Base-by-base conservation (phyloP, 2,888 invertebrate genomes). In the Caenorhabditis zanzibari region DNA sequence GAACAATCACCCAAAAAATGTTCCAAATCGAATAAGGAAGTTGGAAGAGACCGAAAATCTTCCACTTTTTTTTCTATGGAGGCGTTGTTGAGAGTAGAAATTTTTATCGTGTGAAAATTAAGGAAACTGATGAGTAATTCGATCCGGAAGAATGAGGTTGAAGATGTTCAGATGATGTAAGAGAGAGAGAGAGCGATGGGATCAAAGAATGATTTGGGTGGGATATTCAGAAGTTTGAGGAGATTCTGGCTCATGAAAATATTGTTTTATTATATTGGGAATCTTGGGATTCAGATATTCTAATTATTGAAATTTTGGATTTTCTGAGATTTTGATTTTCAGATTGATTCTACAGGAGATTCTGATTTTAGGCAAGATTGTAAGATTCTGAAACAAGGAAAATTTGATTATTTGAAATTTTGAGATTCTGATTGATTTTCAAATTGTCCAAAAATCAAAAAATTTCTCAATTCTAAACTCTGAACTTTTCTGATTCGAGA, bases 101-200 rank as follows among this genome's bases (percentile, higher is more conserved):
- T 10, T 47, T 47, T 47, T 14, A 63, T 63, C 44, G 63, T 63
- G 63, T 44, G 44, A 63, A 44, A 22, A 26, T 24, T 1, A 26
- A 26, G 14, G 54, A 38, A 63, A 63, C 16, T 63, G 63, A 63
- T 63, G 63, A 44, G 63, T 63, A 63, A 63, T 63, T 47, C n/a
- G 63, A 63, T 63, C 24, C 32, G 38, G 19, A 12, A 38, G 7
- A 24, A 12, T 9, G 7, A 19, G 14, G n/a, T 44, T 28, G 16
- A 63, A 63, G 63, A 44, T 63, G 63, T 63, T 63, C 44, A 28
- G 26, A 63, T 61, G 61, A 61, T 47, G 16, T n/a, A 7, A 38
- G 22, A n/a, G n/a, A n/a, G 14, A 44, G 22, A 44, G 16, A 10
- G 19, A 52, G 32, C 32, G 32, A 6, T 32, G 7, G 38, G 38